Conservation (phyloP, 2,888 invertebrate genomes). For the Cryptus armator region DNA sequence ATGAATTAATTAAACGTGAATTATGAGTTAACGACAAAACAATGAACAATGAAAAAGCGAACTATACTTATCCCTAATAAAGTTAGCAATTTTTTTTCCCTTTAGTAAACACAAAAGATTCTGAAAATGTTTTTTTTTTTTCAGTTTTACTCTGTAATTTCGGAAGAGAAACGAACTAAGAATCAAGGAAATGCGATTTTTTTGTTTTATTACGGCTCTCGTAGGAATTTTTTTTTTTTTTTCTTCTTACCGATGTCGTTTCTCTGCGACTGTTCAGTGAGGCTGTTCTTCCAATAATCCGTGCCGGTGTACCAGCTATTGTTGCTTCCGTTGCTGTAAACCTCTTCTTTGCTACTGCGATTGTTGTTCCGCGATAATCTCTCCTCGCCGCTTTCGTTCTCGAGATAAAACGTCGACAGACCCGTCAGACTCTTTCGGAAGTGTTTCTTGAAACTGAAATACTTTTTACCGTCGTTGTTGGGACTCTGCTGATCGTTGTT, state of each 20-base stretch:
- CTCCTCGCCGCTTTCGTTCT: slow-evolving; percentile 62
- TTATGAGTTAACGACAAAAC: no score
- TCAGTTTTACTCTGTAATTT: no score
- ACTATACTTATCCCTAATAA: no score
- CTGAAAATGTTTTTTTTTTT: no score
- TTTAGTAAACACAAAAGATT: no score
- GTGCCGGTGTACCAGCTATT: slow-evolving; percentile 73
- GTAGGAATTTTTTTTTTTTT: slow-evolving; percentile 2
- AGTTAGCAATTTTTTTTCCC: no score
- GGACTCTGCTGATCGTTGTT: slow-evolving; percentile 65
- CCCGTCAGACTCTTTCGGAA: slow-evolving; percentile 76
- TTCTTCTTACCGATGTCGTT: slow-evolving; percentile 58
- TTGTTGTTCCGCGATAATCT: slow-evolving; percentile 51
- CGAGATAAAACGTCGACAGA: slow-evolving; percentile 83
- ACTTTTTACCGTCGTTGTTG: slow-evolving; percentile 74
- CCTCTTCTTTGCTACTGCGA: slow-evolving; percentile 71
- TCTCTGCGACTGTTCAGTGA: slow-evolving; percentile 63
- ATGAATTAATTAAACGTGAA: not conserved
- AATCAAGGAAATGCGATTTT: no score
- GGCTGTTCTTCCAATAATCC: slow-evolving; percentile 65
- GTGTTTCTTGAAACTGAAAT: slow-evolving; percentile 81
- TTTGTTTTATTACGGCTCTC: no score
- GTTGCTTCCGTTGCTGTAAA: slow-evolving; percentile 75
- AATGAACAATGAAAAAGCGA: no score
- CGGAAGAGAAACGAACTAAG: no score